Evolutionary conservation across 1,140 invertebrate genomes (phyloP).

Genomic region (Papilio xuthus): DNA sequence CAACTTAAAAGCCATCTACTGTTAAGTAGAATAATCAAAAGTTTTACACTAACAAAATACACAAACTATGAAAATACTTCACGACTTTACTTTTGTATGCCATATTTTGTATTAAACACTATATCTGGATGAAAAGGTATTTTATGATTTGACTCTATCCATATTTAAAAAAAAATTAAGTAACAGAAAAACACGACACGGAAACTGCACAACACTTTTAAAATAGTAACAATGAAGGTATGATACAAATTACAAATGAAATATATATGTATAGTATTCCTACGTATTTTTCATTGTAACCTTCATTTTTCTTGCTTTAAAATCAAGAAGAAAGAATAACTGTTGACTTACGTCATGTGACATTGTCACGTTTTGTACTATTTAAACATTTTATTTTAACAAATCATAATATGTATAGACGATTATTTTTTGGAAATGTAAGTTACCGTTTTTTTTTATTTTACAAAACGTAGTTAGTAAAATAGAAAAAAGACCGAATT

Average conservation of each 20-base stretch:
- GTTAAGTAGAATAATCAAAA: constrained; percentile 33
- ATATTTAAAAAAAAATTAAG: too few species aligned
- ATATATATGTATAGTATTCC: background rate
- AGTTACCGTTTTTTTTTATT: constrained; percentile 38
- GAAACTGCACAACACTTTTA: background rate
- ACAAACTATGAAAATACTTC: too few species aligned
- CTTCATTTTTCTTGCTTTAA: background rate
- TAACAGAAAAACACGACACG: too few species aligned
- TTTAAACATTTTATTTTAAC: constrained; percentile 24
- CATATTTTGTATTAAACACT: too few species aligned
- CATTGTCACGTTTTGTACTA: background rate
- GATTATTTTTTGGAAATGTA: constrained; percentile 51
- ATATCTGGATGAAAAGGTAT: too few species aligned
- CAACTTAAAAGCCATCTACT: constrained; percentile 33
- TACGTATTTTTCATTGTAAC: too few species aligned
- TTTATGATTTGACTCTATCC: too few species aligned
- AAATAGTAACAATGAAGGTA: background rate
- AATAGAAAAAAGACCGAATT: background rate
- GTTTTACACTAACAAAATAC: too few species aligned
- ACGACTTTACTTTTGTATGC: too few species aligned
- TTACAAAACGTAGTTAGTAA: background rate
- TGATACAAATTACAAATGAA: background rate
- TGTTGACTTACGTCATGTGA: constrained; percentile 23
- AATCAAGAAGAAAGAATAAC: constrained; percentile 20
- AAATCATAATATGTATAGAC: constrained; percentile 53